Percentiles rank a stretch among this genome's conserved stretches.
phyloP scores from a whole-genome alignment of 2,797 vertebrate species.

The Propithecus deckenii region DNA sequence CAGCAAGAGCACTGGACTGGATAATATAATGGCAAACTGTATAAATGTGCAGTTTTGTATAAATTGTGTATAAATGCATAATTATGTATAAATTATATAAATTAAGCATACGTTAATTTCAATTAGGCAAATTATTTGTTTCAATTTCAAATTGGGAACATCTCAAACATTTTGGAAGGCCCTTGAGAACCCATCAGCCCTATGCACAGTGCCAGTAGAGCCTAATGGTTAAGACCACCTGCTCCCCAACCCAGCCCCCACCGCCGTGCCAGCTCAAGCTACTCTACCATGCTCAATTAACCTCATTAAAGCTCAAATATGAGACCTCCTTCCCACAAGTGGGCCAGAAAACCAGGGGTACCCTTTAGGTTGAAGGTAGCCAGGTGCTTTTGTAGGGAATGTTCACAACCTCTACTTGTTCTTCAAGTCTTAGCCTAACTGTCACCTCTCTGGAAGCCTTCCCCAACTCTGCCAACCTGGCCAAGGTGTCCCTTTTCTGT shows the following conservation, averaged over 20 bases:
- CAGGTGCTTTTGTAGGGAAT: not conserved
- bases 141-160: conserved; percentile 10
- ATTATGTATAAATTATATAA: not conserved
- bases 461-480: not conserved
- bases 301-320: not conserved
- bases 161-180: conserved; percentile 14
- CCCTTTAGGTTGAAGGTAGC: not conserved
- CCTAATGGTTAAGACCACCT: not conserved
- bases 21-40: not conserved
- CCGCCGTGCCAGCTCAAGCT: not conserved
- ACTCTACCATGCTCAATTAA: not conserved
- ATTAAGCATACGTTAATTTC: not conserved
- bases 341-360: not conserved
- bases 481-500: not conserved
- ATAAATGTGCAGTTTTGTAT: not conserved
- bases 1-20: not conserved
- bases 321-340: not conserved
- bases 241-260: not conserved
- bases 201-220: not conserved
- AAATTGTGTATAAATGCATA: not conserved
- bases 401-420: not conserved
- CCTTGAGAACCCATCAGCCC: not conserved
- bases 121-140: not conserved
- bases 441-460: not conserved
- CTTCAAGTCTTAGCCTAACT: not conserved